A percentile compares a stretch with the other conserved stretches of the same genome.
Evolutionary conservation across 2,113 vertebrate genomes (phyloP).

Genomic region (Melanotaenia duboulayi): DNA sequence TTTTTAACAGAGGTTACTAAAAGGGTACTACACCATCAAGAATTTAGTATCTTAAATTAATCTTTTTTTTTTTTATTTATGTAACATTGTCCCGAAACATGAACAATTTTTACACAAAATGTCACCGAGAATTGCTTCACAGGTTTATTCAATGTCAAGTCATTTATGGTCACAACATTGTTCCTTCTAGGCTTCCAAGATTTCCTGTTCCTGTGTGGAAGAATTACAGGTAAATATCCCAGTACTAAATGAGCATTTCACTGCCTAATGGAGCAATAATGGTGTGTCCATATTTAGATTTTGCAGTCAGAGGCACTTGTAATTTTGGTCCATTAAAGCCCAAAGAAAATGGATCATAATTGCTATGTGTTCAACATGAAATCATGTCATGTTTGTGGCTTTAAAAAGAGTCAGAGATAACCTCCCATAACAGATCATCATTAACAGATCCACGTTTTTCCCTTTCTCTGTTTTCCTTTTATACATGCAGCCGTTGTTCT

Average conservation of each 20-base stretch:
- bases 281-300: slow-evolving; percentile 61
- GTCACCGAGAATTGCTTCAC: background rate
- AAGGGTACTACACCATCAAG: no score
- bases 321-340: slow-evolving; percentile 45
- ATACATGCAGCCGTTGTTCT: background rate
- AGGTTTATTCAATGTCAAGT: background rate
- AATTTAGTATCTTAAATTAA: no score
- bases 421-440: slow-evolving; percentile 6
- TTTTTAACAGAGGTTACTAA: no score
- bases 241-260: slow-evolving; percentile 25
- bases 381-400: slow-evolving; percentile 54
- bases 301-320: slow-evolving; percentile 28
- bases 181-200: slow-evolving; percentile 70
- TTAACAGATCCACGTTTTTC: slow-evolving; percentile 18
- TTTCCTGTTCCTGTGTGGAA: slow-evolving; percentile 72
- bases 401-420: slow-evolving; percentile 22
- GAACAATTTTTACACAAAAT: background rate
- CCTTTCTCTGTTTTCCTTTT: background rate
- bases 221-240: slow-evolving; percentile 70
- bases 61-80: background rate
- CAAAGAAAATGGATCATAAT: slow-evolving; percentile 45
- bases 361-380: slow-evolving; percentile 46
- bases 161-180: slow-evolving; percentile 27
- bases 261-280: slow-evolving; percentile 41
- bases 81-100: background rate